Evolutionary conservation across 2,888 invertebrate genomes (phyloP).

Genomic region (Criorhina ranunculi): DNA sequence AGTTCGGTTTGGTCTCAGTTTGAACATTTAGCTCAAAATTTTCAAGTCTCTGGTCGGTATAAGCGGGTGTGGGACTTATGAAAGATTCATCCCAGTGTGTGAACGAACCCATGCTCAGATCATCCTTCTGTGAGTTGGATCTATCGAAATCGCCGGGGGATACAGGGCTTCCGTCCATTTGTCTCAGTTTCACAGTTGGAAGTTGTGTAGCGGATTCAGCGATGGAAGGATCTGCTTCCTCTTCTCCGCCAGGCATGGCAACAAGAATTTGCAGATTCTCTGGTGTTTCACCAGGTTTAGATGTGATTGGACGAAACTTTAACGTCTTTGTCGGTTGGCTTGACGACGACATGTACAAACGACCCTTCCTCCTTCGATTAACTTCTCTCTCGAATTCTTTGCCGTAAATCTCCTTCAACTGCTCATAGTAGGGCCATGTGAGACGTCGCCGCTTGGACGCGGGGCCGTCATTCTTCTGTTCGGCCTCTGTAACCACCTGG

Average conservation of each 20-base stretch:
- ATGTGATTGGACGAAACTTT: constrained; percentile 24
- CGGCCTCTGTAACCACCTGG: not conserved
- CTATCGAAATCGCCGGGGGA: constrained; percentile 5
- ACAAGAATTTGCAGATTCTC: not conserved
- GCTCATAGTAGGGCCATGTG: constrained; percentile 52
- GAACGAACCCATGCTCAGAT: not conserved
- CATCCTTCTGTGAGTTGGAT: not conserved
- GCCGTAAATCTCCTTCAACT: constrained; percentile 39
- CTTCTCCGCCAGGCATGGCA: not conserved
- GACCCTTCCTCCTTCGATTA: not conserved
- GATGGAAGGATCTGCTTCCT: not conserved
- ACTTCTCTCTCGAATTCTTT: constrained; percentile 14
- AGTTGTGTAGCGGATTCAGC: not conserved
- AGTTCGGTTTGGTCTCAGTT: not conserved
- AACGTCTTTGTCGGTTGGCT: not conserved
- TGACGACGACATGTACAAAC: not conserved
- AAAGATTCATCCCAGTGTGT: too few species aligned
- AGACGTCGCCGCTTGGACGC: not conserved
- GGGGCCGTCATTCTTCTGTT: not conserved
- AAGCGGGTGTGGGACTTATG: not conserved
- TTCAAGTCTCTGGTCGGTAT: not conserved
- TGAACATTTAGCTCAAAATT: not conserved
- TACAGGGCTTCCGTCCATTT: not conserved
- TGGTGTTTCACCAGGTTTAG: not conserved
- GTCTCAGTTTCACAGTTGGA: too few species aligned